phyloP scores from a whole-genome alignment of 2,113 vertebrate species.

The Petromus typicus region DNA sequence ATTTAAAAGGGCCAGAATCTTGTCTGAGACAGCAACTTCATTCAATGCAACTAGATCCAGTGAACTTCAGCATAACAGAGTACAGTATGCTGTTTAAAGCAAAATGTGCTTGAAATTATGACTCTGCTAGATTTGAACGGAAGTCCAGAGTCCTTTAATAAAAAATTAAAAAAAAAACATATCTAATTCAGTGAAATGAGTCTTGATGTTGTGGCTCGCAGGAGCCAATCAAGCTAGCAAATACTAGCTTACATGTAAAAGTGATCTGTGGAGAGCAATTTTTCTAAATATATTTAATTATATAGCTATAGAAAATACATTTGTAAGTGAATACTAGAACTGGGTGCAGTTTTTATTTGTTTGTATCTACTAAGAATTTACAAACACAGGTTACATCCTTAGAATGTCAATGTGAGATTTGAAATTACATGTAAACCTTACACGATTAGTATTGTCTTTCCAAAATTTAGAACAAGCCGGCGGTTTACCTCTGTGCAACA shows the following conservation, averaged over 20 bases:
- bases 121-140: conserved; percentile 28
- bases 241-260: background rate
- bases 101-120: background rate
- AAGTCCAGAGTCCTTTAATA: conserved; percentile 9
- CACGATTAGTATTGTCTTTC: background rate
- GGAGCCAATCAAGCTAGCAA: background rate
- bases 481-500: background rate
- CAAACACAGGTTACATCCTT: background rate
- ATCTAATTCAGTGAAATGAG: background rate
- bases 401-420: background rate
- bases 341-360: background rate
- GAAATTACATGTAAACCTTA: background rate
- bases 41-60: conserved; percentile 33
- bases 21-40: conserved; percentile 54
- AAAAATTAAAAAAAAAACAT: too few species aligned
- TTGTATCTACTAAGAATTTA: background rate
- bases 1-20: conserved; percentile 68
- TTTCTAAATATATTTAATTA: conserved; percentile 20
- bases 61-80: conserved; percentile 48
- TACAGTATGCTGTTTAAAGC: conserved; percentile 29
- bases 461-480: background rate
- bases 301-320: background rate
- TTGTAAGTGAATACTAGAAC: background rate
- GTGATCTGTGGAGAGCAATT: background rate
- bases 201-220: background rate